Evolutionary conservation across 2,113 vertebrate species (phyloP).

Genomic region (Alces alces): DNA sequence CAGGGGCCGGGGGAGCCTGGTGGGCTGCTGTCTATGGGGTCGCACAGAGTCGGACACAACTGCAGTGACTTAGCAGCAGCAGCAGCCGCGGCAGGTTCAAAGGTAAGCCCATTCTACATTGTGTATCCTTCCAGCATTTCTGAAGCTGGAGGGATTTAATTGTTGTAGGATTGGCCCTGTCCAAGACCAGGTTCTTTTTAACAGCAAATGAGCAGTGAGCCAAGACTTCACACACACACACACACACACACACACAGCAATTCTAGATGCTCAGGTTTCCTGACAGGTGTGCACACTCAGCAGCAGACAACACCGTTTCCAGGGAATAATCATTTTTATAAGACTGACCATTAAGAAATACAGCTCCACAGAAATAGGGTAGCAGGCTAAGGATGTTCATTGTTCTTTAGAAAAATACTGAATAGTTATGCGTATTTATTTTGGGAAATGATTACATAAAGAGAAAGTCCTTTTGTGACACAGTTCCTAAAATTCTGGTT

Average conservation of each 20-base stretch:
- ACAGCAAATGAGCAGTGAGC: slow-evolving; percentile 10
- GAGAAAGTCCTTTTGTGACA: slow-evolving; percentile 12
- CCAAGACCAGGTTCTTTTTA: not conserved
- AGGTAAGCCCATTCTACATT: not conserved
- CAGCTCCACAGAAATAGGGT: not conserved
- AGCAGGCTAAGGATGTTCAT: not conserved
- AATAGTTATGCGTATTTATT: not conserved
- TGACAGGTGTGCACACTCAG: not conserved
- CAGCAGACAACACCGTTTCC: not conserved
- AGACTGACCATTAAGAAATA: not conserved
- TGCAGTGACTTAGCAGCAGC: too few species aligned
- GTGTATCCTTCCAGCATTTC: not conserved
- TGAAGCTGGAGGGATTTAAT: not conserved
- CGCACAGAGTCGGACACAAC: too few species aligned
- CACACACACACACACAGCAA: not conserved
- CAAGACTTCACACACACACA: not conserved
- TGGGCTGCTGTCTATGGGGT: too few species aligned
- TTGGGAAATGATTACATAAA: not conserved
- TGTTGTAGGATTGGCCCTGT: not conserved
- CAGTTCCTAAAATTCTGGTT: slow-evolving; percentile 31
- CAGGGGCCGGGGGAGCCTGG: too few species aligned
- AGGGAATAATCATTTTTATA: not conserved
- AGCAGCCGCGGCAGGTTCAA: not conserved
- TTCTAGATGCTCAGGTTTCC: not conserved
- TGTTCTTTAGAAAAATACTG: not conserved